Percentiles rank a stretch among this genome's conserved stretches.
Conservation (phyloP, 2,797 vertebrate species). For the Adelosebastes latens region DNA sequence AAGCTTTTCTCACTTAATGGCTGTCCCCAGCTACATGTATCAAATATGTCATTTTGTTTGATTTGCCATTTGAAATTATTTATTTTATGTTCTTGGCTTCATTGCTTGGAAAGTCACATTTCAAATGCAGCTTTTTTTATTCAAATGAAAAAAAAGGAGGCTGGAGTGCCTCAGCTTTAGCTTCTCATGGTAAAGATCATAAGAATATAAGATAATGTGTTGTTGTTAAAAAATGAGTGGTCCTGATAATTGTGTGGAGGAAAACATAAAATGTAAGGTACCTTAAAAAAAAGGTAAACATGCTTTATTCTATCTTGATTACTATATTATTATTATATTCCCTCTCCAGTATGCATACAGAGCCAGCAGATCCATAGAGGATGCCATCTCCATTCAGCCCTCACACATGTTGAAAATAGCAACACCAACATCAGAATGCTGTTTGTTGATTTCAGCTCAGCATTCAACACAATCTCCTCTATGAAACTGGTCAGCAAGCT, state of each 20-base stretch:
- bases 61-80: constrained; percentile 19
- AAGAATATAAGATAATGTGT: not conserved
- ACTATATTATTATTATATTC: not conserved
- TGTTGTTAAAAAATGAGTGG: not conserved
- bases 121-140: not conserved
- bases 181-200: not conserved
- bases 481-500: not conserved
- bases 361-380: not conserved
- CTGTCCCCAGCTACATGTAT: not conserved
- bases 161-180: not conserved
- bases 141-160: not conserved
- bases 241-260: not conserved
- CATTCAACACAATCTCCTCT: not conserved
- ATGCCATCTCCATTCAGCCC: not conserved
- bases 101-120: not conserved
- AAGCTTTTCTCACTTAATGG: not conserved
- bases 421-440: not conserved
- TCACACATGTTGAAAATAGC: not conserved
- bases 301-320: too few species aligned
- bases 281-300: not conserved
- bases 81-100: not conserved
- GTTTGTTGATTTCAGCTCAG: not conserved
- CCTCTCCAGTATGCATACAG: not conserved
- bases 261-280: not conserved
- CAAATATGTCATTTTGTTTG: not conserved